Evolutionary conservation across 2,888 invertebrate genomes (phyloP).

Genomic region (Antitype chi): DNA sequence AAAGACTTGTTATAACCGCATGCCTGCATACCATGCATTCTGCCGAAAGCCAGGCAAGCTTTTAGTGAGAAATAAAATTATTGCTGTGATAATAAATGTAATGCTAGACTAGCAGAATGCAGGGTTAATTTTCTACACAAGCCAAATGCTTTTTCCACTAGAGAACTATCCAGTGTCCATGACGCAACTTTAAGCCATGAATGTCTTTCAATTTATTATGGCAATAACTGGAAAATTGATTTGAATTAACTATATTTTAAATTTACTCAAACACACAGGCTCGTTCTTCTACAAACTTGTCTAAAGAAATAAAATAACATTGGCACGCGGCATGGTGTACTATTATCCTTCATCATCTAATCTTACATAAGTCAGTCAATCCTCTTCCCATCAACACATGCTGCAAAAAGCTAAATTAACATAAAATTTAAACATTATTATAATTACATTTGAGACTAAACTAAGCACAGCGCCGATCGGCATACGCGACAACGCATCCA

Average conservation of each 20-base stretch:
- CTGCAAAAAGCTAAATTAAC: slow-evolving; percentile 78
- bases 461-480: slow-evolving; percentile 86
- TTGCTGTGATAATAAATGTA: slow-evolving; percentile 24
- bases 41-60: slow-evolving; percentile 57
- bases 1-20: slow-evolving; percentile 71
- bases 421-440: slow-evolving; percentile 78
- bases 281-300: slow-evolving; percentile 59
- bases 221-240: slow-evolving; percentile 71
- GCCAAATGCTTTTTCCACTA: slow-evolving; percentile 39
- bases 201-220: slow-evolving; percentile 75
- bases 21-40: slow-evolving; percentile 72
- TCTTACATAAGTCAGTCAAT: slow-evolving; percentile 86
- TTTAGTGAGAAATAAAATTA: slow-evolving; percentile 26
- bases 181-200: slow-evolving; percentile 65
- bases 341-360: slow-evolving; percentile 75
- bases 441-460: slow-evolving; percentile 88
- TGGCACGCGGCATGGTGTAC: slow-evolving; percentile 84
- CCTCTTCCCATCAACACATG: slow-evolving; percentile 78
- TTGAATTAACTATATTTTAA: slow-evolving; percentile 64
- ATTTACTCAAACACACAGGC: slow-evolving; percentile 47
- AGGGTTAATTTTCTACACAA: slow-evolving; percentile 53
- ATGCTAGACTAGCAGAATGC: slow-evolving; percentile 53
- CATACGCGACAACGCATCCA: slow-evolving; percentile 80
- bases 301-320: slow-evolving; percentile 74
- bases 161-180: slow-evolving; percentile 37